Evolutionary conservation across 2,113 vertebrate species (phyloP).

Genomic region (Desmodus rotundus): DNA sequence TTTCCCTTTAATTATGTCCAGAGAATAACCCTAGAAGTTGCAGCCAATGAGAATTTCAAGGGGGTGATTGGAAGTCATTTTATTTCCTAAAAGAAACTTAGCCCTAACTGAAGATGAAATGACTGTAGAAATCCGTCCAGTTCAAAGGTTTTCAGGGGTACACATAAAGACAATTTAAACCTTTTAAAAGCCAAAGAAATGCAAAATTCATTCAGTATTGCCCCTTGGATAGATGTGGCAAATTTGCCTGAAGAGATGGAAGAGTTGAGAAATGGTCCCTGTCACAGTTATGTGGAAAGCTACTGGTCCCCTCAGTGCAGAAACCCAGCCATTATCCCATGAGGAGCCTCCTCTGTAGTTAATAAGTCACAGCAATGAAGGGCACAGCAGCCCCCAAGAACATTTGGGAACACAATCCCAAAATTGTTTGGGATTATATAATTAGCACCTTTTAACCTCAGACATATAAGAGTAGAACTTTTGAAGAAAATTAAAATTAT

Average conservation of each 20-base stretch:
- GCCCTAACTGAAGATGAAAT: constrained; percentile 18
- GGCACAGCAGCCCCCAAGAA: not conserved
- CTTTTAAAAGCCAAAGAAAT: constrained; percentile 11
- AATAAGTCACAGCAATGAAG: not conserved
- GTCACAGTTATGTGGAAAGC: not conserved
- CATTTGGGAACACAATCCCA: not conserved
- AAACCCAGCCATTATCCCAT: not conserved
- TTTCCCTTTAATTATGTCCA: constrained; percentile 27
- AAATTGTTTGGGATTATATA: not conserved
- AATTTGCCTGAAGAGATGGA: not conserved
- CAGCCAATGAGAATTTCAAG: not conserved
- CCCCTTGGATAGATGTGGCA: not conserved
- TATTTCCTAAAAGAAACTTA: constrained; percentile 7
- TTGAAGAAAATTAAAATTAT: constrained; percentile 2
- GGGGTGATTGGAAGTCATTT: not conserved
- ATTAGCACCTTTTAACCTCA: constrained; percentile 13
- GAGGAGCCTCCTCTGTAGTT: not conserved
- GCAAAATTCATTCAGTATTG: not conserved
- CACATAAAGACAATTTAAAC: constrained; percentile 12
- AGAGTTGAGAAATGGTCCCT: not conserved
- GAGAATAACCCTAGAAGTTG: not conserved
- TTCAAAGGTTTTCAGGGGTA: not conserved
- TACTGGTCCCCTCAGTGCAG: not conserved
- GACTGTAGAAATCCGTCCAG: not conserved
- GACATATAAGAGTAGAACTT: not conserved